Conservation (phyloP, 2,888 invertebrate species). For the Podabrus alpinus region DNA sequence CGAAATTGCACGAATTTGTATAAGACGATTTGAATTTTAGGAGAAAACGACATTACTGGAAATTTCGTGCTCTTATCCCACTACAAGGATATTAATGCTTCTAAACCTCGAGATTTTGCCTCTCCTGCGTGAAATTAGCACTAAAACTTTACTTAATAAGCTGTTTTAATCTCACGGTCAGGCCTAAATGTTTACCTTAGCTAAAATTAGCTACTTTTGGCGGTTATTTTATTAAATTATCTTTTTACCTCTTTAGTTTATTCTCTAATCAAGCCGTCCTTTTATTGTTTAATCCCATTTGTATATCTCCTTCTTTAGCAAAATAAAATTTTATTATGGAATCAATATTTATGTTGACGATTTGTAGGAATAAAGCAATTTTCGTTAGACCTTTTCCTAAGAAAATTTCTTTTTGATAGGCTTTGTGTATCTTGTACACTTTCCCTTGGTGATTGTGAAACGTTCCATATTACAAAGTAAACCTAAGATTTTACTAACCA, state of each 20-base stretch:
- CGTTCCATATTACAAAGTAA: background rate
- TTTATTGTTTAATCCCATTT: background rate
- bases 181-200: constrained; percentile 37
- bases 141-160: constrained; percentile 42
- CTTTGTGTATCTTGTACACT: background rate
- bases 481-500: background rate
- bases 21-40: constrained; percentile 22
- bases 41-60: constrained; percentile 28
- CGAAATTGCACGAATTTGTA: constrained; percentile 15
- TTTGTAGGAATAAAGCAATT: background rate
- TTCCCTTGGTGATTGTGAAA: background rate
- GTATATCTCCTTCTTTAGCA: background rate
- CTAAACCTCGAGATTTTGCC: constrained; percentile 32
- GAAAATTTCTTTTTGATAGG: background rate
- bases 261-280: background rate
- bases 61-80: constrained; percentile 27
- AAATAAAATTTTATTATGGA: background rate
- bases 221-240: constrained; percentile 26
- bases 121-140: constrained; percentile 40
- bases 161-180: constrained; percentile 40
- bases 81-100: constrained; percentile 30
- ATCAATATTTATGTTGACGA: background rate
- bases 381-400: background rate
- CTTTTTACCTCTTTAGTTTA: constrained; percentile 1
- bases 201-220: constrained; percentile 26